Percentiles rank a stretch among this genome's conserved stretches.
phyloP scores from a whole-genome alignment of 2,888 invertebrate species.

The Pandemis cinnamomeana region DNA sequence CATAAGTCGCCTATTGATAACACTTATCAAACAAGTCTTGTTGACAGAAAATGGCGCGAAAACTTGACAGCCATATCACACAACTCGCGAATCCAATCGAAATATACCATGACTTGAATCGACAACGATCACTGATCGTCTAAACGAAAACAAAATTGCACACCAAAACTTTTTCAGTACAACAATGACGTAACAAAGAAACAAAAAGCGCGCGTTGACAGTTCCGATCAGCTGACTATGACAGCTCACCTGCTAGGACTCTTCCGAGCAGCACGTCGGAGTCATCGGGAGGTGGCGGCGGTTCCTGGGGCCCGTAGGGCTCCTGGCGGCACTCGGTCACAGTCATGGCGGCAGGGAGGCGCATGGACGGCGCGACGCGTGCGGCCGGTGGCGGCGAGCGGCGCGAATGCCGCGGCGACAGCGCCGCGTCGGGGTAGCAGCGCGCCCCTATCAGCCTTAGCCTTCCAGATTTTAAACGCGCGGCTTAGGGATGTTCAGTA shows the following conservation, averaged over 20 bases:
- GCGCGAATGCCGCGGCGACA: conserved; percentile 78
- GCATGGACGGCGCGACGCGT: conserved; percentile 78
- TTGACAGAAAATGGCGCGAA: conserved; percentile 29
- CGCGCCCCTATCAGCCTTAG: conserved; percentile 75
- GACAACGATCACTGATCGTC: background rate
- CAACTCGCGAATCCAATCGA: background rate
- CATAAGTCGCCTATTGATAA: background rate
- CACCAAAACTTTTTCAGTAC: conserved; percentile 6
- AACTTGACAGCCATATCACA: conserved; percentile 16
- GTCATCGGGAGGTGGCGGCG: conserved; percentile 59
- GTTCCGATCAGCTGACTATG: conserved; percentile 60
- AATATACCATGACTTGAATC: background rate
- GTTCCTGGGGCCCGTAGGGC: conserved; percentile 57
- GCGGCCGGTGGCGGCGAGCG: conserved; percentile 79
- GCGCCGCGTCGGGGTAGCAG: conserved; percentile 73
- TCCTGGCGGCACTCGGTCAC: conserved; percentile 77
- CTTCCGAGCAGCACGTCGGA: conserved; percentile 77
- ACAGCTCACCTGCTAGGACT: conserved; percentile 77
- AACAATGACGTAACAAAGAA: conserved; percentile 30
- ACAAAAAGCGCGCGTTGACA: conserved; percentile 26
- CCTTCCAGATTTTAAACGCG: conserved; percentile 43
- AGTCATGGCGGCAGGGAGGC: conserved; percentile 74
- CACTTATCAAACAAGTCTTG: background rate
- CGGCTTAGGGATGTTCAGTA: background rate
- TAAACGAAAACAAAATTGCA: background rate